Base-by-base conservation (phyloP, 2,888 invertebrate species). In the Pyrgus malvae region DNA sequence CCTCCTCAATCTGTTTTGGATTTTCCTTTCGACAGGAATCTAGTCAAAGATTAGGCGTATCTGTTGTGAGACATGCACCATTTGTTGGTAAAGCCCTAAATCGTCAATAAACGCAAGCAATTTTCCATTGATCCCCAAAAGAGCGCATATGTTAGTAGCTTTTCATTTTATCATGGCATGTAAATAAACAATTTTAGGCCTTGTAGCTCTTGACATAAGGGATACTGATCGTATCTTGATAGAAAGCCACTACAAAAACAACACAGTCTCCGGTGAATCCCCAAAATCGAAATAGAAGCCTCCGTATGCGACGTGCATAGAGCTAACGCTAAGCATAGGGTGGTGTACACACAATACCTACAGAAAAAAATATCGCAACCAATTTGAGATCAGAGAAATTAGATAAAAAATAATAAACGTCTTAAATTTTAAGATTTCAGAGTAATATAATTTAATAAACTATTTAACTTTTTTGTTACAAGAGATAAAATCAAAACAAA, bases 71-170 rank as follows among this genome's bases (percentile, higher is more conserved):
- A 55, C 58, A 60, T 50, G 53, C 56, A 55, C 72, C 69, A 77
- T 80, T 76, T 75, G 73, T 74, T 67, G 66, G 62, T 67, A 61
- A 65, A 72, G 82, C 73, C 70, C 72, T 74, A 64, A 65, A 77
- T 78, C 76, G 76, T 67, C 70, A 62, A 64, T 73, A 76, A 76
- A 76, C 72, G 70, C 76, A 70, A 74, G 74, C 83, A 84, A 86
- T 85, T 79, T 79, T 73, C 74, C 71, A 67, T 67, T 83, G 86
- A 87, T 84, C 86, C 88, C 70, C 68, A 72, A 80, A 84, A 84
- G 82, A 83, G 75, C 80, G 79, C 77, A 78, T 65, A 78, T 76
- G 80, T 80, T 25, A 31, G 23, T 31, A 49, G 27, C 16, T 31
- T 21, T 14, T 19, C 40, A n/a, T 11, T 2, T 40, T 31, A 23